phyloP scores from a whole-genome alignment of 2,797 vertebrate genomes.

The Smutsia gigantea region DNA sequence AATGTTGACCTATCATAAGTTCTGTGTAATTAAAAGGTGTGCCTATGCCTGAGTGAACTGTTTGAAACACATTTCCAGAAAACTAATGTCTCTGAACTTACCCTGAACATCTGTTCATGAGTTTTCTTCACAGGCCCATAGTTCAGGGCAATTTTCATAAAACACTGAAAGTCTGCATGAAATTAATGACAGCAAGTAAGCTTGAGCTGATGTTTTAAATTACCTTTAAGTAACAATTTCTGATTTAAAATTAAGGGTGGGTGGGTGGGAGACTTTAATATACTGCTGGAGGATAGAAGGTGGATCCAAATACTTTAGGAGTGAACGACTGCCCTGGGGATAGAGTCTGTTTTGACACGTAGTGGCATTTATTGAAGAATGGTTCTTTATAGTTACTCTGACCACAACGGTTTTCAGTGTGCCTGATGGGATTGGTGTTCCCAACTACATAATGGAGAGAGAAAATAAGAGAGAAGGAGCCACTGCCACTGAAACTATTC shows the following conservation, averaged over 20 bases:
- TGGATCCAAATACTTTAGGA: neutral
- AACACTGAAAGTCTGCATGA: neutral
- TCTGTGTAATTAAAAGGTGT: constrained; percentile 60
- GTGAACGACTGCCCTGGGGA: neutral
- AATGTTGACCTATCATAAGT: neutral
- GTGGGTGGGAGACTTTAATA: neutral
- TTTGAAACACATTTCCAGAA: constrained; percentile 53
- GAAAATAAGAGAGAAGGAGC: neutral
- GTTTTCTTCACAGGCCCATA: constrained; percentile 8
- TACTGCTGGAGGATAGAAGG: neutral
- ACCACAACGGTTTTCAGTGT: neutral
- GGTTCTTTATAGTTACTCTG: neutral
- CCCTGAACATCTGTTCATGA: neutral
- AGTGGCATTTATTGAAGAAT: constrained; percentile 7
- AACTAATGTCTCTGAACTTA: neutral
- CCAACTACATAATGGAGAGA: neutral
- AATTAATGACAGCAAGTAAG: neutral
- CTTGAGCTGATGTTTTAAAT: constrained; percentile 23
- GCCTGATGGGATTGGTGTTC: neutral
- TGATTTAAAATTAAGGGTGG: neutral
- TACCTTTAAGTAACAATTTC: constrained; percentile 11
- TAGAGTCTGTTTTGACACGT: neutral
- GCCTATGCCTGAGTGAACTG: neutral
- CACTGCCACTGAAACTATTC: neutral
- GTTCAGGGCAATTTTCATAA: constrained; percentile 19